Percentiles rank a stretch among this genome's conserved stretches.
phyloP scores from a whole-genome alignment of 2,797 vertebrate genomes.

The Gila robusta region DNA sequence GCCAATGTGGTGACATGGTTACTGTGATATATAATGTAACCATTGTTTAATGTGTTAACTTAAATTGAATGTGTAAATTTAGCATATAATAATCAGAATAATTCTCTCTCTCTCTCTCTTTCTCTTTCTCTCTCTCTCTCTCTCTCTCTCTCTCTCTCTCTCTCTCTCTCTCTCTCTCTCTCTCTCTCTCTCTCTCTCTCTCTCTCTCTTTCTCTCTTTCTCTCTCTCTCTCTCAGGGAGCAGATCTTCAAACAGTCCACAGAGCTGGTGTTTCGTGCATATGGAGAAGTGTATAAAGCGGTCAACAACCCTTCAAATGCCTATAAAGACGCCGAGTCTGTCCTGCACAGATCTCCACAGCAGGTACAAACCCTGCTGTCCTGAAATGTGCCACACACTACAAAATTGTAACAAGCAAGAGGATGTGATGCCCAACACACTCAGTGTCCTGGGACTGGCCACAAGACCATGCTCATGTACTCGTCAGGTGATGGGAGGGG shows the following conservation, averaged over 20 bases:
- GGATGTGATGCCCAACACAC: slow-evolving; percentile 2
- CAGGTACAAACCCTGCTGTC: slow-evolving; percentile 93
- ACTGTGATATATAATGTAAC: background rate
- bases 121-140: too few species aligned
- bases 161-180: too few species aligned
- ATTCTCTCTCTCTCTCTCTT: slow-evolving; percentile 4
- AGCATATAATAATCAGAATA: background rate
- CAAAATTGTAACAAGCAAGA: background rate
- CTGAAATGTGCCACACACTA: slow-evolving; percentile 70
- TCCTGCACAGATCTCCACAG: slow-evolving; percentile 90
- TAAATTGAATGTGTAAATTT: background rate
- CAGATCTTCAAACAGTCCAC: slow-evolving; percentile 95
- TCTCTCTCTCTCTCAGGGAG: slow-evolving; percentile 79
- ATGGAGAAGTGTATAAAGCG: slow-evolving; percentile 87
- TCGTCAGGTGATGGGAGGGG: slow-evolving; percentile 47
- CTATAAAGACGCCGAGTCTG: slow-evolving; percentile 88
- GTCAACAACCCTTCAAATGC: slow-evolving; percentile 84
- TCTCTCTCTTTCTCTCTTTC: too few species aligned
- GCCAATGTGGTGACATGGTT: background rate
- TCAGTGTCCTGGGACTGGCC: background rate
- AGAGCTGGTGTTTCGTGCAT: slow-evolving; percentile 93
- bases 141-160: too few species aligned
- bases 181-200: too few species aligned
- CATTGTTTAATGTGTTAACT: background rate
- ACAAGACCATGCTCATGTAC: slow-evolving; percentile 2